Conservation (phyloP, 1,140 invertebrate genomes). For the Procambarus clarkii region DNA sequence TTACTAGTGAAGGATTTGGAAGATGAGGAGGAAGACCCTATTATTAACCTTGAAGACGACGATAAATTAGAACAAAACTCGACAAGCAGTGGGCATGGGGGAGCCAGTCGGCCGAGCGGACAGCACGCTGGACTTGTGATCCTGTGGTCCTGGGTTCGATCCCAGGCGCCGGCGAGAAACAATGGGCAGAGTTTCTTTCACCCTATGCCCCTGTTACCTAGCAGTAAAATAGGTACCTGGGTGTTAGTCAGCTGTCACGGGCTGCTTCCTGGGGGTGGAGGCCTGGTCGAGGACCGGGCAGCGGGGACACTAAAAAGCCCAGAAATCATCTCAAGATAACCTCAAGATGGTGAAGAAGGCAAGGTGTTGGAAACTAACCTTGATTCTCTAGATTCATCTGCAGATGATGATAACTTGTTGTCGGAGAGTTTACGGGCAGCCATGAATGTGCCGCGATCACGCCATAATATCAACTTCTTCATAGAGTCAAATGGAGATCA, state of each 20-base stretch:
- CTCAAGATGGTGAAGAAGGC: background rate
- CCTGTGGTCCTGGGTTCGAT: no score
- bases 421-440: conserved; percentile 26
- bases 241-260: no score
- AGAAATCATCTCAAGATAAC: no score
- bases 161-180: no score
- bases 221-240: no score
- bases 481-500: conserved; percentile 67
- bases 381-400: conserved; percentile 14
- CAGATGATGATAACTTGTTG: conserved; percentile 14
- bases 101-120: no score
- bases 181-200: no score
- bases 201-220: no score
- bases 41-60: background rate
- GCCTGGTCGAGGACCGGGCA: no score
- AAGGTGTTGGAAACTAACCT: conserved; percentile 45
- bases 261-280: no score
- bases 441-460: conserved; percentile 48
- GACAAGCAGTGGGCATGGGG: background rate
- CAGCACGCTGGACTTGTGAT: no score
- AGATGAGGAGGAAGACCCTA: conserved; percentile 5
- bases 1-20: conserved; percentile 52
- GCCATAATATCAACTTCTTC: conserved; percentile 61
- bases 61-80: background rate
- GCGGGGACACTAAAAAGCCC: no score